Evolutionary conservation across 2,888 invertebrate species (phyloP).

Genomic region (Clitarchus hookeri): DNA sequence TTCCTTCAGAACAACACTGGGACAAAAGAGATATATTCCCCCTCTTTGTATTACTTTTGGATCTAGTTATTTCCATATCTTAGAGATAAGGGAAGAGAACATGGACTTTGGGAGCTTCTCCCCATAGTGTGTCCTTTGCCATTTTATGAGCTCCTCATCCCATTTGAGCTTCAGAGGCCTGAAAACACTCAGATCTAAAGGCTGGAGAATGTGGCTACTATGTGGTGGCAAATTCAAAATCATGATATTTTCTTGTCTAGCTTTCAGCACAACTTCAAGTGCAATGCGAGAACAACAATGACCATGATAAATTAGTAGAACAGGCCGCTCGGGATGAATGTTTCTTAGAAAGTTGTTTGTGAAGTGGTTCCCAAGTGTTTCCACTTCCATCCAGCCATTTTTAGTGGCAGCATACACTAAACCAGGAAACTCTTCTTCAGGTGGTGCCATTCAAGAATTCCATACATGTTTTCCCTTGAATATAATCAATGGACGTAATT

Average conservation of each 20-base stretch:
- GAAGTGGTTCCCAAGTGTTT: constrained; percentile 47
- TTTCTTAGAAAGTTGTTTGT: constrained; percentile 41
- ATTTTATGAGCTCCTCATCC: not conserved
- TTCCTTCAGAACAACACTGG: not conserved
- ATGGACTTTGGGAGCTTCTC: not conserved
- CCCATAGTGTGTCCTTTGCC: not conserved
- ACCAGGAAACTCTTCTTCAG: too few species aligned
- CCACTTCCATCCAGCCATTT: constrained; percentile 50
- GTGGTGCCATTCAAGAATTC: too few species aligned
- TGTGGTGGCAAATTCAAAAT: not conserved
- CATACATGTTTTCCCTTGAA: too few species aligned
- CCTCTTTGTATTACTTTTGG: too few species aligned
- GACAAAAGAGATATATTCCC: too few species aligned
- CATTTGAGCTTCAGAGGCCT: not conserved
- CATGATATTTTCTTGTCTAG: not conserved
- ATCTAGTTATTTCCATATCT: not conserved
- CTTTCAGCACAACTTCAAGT: not conserved
- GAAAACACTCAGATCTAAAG: not conserved
- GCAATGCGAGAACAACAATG: not conserved
- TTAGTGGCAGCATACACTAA: constrained; percentile 47
- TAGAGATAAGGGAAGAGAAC: not conserved
- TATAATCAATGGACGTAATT: too few species aligned
- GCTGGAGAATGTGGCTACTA: too few species aligned
- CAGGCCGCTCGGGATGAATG: constrained; percentile 29
- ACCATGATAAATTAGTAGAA: not conserved